Evolutionary conservation across 2,888 invertebrate genomes (phyloP).

Genomic region (Acanthopleura granulata): DNA sequence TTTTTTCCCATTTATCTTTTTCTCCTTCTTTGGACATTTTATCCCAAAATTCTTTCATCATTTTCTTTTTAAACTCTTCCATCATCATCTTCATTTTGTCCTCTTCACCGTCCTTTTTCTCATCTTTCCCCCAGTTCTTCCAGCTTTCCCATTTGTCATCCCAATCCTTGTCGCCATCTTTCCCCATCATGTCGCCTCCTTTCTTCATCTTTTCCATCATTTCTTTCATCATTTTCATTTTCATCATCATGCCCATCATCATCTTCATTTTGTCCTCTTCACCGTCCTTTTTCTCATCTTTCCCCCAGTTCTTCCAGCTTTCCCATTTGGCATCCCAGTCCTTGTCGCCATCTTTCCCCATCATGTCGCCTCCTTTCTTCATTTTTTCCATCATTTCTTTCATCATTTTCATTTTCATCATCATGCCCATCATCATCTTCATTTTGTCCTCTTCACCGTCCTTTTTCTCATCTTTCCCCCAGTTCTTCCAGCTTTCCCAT

Average conservation of each 20-base stretch:
- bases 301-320: neutral
- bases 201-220: slow-evolving; percentile 6
- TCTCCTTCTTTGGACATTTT: neutral
- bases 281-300: slow-evolving; percentile 9
- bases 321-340: neutral
- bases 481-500: neutral
- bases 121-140: neutral
- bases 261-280: slow-evolving; percentile 12
- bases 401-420: neutral
- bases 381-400: slow-evolving; percentile 1
- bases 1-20: neutral
- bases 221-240: slow-evolving; percentile 10
- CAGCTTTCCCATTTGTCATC: neutral
- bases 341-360: neutral
- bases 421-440: neutral
- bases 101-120: neutral
- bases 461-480: neutral
- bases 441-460: slow-evolving; percentile 7
- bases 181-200: neutral
- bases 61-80: neutral
- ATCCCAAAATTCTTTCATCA: slow-evolving; percentile 6
- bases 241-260: slow-evolving; percentile 4
- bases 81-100: neutral
- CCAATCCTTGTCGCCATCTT: neutral
- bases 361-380: slow-evolving; percentile 13